Evolutionary conservation across 2,797 vertebrate genomes (phyloP).

Genomic region (Hapalemur alaotrensis): DNA sequence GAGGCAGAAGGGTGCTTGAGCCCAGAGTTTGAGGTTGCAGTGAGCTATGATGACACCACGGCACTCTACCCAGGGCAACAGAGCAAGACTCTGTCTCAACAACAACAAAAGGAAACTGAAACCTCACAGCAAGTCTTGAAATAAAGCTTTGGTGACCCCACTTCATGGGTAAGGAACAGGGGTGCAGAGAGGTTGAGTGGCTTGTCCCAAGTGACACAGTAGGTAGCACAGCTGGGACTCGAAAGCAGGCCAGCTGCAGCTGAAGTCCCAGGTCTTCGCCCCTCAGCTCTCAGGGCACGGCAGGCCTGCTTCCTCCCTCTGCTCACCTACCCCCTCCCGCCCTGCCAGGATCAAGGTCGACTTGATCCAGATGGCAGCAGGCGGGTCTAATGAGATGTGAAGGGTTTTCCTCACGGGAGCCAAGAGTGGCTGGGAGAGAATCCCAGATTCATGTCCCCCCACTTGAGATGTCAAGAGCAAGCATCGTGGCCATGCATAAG

Average conservation of each 20-base stretch:
- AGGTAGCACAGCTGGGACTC: not conserved
- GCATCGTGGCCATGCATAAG: not conserved
- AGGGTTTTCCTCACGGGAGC: not conserved
- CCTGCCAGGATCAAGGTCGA: not conserved
- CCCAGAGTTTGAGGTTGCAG: too few relatives aligned
- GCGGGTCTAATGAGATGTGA: conserved; percentile 51
- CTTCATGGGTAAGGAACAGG: not conserved
- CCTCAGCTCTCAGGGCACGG: not conserved
- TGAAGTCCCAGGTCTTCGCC: not conserved
- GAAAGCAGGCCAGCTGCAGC: not conserved
- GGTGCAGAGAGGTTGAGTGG: not conserved
- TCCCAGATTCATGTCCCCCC: conserved; percentile 21
- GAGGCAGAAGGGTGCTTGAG: too few relatives aligned
- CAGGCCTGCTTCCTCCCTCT: not conserved
- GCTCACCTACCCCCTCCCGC: not conserved
- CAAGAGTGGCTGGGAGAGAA: conserved; percentile 39
- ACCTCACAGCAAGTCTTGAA: not conserved
- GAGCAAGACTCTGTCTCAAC: too few relatives aligned
- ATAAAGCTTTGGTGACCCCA: not conserved
- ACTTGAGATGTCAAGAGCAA: conserved; percentile 21
- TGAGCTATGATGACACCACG: too few relatives aligned
- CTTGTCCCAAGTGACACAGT: not conserved
- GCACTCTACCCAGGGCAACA: too few relatives aligned
- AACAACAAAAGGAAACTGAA: not conserved
- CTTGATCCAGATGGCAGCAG: conserved; percentile 30